Evolutionary conservation across 2,888 invertebrate species (phyloP), one percentile per base, ranked within the genome.

Genomic region (Dioctria linearis): DNA sequence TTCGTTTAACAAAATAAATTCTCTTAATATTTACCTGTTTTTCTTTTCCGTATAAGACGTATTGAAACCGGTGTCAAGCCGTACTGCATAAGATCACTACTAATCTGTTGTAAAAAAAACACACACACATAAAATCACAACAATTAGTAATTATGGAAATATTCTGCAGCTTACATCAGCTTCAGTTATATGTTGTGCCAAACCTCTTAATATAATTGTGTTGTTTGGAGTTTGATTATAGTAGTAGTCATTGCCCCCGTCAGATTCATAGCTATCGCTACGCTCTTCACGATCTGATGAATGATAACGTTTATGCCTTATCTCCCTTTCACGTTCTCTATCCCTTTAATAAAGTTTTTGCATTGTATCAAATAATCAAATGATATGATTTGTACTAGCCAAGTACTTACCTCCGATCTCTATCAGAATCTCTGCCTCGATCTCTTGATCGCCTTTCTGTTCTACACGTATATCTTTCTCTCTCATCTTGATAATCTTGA

Each of bases 1-100:
- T 25, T 25, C 25, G 25, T 25, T 25, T 25, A 25, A 25, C 25
- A 25, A 25, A 25, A 39, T 11, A 25, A 59, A 59, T 43, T 43
- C 59, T n/a, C 25, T 43, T n/a, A 39, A 66, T 86, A 87, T 89
- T 91, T 93, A 95, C 95, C 95, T 92, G 95, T 95, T 87, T 94
- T 94, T 90, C 94, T 94, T 89, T 95, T 94, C 85, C 95, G 91
- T 87, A 96, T 95, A 59, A 96, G 90, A 65, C 96, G 91, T 85
- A 96, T 94, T 87, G 95, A 95, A 87, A 93, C 93, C 3, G 95
- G 93, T 89, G 93, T 92, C 83, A 95, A 90, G 82, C 94, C 93
- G 87, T 93, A 93, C 86, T 92, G 92, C 85, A 94, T 91, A 85
- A 96, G 92, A 86, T 95, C 94, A 87, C 93, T 93, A 85, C 94